A percentile compares a stretch with the other conserved stretches of the same genome.
These are phyloP conservation scores for Sturnira hondurensis DNA, from an alignment of 2,113 vertebrate species.

Conservation along the genomic window DNA sequence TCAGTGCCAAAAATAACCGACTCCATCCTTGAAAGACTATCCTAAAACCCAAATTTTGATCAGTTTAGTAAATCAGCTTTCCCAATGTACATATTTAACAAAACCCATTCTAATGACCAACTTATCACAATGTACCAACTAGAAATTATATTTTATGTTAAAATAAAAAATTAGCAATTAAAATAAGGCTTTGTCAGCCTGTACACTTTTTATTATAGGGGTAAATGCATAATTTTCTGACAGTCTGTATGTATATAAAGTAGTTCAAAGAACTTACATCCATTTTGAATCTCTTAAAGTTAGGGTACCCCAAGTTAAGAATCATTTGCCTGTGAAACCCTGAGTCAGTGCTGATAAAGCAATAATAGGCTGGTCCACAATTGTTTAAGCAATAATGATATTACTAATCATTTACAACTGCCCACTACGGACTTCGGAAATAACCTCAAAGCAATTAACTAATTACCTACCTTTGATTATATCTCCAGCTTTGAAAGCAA, in stretches of 20 bases:
- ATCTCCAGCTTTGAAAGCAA: constrained; percentile 67
- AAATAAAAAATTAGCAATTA: neutral
- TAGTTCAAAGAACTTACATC: neutral
- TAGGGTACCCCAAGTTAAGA: constrained; percentile 6
- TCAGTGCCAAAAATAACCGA: neutral
- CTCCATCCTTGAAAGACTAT: neutral
- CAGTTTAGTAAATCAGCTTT: neutral
- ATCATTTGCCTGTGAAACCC: constrained; percentile 57
- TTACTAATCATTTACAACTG: constrained; percentile 69
- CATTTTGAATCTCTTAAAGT: constrained; percentile 12
- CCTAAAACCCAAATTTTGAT: neutral
- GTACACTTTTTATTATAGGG: neutral
- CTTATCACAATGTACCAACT: neutral
- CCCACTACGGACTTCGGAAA: constrained; percentile 59
- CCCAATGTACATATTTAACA: neutral
- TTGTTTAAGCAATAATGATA: constrained; percentile 57
- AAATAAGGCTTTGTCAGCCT: neutral
- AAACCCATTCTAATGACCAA: neutral
- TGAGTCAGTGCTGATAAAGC: constrained; percentile 63
- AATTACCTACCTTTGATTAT: constrained; percentile 67
- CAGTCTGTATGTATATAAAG: neutral
- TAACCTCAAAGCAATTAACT: constrained; percentile 72
- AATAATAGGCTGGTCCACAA: constrained; percentile 1
- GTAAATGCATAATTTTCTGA: neutral
- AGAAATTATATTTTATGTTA: neutral